phyloP scores from a whole-genome alignment of 2,888 invertebrate species.

The Drepanosiphum platanoidis region DNA sequence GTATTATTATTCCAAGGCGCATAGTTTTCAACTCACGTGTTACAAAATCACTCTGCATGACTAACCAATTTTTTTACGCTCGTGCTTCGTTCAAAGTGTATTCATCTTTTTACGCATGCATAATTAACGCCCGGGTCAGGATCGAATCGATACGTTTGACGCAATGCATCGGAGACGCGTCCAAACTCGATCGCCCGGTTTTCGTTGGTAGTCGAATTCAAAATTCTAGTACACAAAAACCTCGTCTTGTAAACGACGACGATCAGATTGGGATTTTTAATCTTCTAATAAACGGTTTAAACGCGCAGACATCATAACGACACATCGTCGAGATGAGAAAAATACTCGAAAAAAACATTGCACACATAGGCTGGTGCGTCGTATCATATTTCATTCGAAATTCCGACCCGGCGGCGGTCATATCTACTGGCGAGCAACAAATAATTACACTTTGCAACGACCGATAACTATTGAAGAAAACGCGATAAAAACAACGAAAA shows the following conservation, averaged over 20 bases:
- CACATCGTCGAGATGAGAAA: not conserved
- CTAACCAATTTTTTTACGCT: slow-evolving; percentile 32
- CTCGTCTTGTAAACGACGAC: not conserved
- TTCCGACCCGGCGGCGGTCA: not conserved
- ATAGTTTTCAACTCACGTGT: slow-evolving; percentile 28
- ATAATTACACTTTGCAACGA: not conserved
- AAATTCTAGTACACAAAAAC: no score
- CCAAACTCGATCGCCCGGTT: not conserved
- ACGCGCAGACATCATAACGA: not conserved
- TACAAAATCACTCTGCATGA: slow-evolving; percentile 41
- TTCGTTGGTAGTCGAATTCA: not conserved
- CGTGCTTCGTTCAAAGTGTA: slow-evolving; percentile 26
- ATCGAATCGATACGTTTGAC: not conserved
- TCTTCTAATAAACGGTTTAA: not conserved
- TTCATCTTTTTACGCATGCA: not conserved
- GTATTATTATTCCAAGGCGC: not conserved
- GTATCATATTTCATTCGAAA: not conserved
- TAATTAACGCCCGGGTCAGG: slow-evolving; percentile 19
- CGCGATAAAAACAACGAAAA: not conserved
- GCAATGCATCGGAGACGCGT: not conserved
- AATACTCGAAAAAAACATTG: not conserved
- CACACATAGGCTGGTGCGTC: not conserved
- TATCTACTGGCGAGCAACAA: no score
- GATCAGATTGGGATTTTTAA: not conserved
- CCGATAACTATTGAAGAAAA: not conserved